Evolutionary conservation across 2,888 invertebrate species (phyloP).

Genomic region (Coenonympha glycerion): DNA sequence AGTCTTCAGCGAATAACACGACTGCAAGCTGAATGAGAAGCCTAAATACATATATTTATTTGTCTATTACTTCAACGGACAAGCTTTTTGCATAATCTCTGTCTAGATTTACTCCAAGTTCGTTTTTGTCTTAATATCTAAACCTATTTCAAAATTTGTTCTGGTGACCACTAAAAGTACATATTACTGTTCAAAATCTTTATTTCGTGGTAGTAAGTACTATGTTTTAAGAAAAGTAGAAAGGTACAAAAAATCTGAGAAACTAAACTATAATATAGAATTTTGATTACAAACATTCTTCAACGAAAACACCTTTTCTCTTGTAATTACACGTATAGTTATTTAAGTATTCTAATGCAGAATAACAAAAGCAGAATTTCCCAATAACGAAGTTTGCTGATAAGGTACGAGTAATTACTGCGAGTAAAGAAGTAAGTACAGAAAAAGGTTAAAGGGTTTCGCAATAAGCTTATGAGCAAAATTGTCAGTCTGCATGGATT

Average conservation of each 20-base stretch:
- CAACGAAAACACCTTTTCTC: no score
- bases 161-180: neutral
- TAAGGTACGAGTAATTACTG: neutral
- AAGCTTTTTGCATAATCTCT: slow-evolving; percentile 18
- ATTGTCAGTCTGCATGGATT: slow-evolving; percentile 8
- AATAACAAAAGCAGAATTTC: no score
- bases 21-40: slow-evolving; percentile 23
- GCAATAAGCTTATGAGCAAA: slow-evolving; percentile 1
- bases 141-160: slow-evolving; percentile 10
- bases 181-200: no score
- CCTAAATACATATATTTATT: slow-evolving; percentile 30
- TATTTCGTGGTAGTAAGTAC: no score
- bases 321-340: no score
- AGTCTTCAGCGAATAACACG: neutral
- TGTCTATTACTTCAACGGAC: slow-evolving; percentile 22
- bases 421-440: neutral
- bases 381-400: no score
- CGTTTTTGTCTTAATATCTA: slow-evolving; percentile 13
- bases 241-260: no score
- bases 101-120: slow-evolving; percentile 16
- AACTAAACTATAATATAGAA: no score
- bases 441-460: neutral
- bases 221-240: no score
- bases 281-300: no score
- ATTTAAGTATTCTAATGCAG: no score